Base-by-base conservation (phyloP, 2,797 vertebrate species). In the Sebastes cheni region DNA sequence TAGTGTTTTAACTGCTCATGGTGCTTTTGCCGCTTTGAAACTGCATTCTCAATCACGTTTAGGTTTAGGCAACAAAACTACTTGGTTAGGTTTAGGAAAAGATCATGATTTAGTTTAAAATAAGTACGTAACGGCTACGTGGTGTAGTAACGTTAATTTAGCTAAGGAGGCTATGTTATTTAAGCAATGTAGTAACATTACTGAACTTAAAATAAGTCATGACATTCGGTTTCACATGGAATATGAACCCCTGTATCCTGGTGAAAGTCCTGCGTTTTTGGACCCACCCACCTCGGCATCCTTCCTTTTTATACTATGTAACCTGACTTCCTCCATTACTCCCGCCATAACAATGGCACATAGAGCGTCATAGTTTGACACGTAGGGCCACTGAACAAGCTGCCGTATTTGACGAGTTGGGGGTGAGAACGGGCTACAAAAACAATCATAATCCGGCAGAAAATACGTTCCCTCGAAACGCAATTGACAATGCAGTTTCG, bases 391-490 rank as follows among this genome's bases (percentile, higher is more conserved):
- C 42, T 61, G 59, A 32, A 18, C 2, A 32, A 61, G 18, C 9
- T 11, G 2, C 59, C 5, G 0, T 61, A 32, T 32, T 32, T 62
- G 60, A 22, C 3, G 6, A 32, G 18, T 34, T 34, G 1, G 30
- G 3, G n/a, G 11, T 34, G 10, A 61, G 59, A 61, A 34, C 2
- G 1, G 20, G 27, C 59, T 32, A 29, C 29, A 60, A 60, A 60
- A 0, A 20, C 29, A 59, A 27, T 1, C 1, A 0, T 42, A 42
- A 42, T 42, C 39, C 0, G 2, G 39, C 39, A 42, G 13, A 42
- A 42, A 42, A 42, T 6, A 42, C 39, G 13, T 42, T 42, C 39
- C 1, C 39, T 42, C 39, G 13, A 42, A 42, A 1, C 13, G 6
- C 14, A 27, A 16, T 25, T 58, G 25, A 58, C 56, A 32, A 61